Conservation (phyloP, 2,797 vertebrate species). For the Poecile montanus region DNA sequence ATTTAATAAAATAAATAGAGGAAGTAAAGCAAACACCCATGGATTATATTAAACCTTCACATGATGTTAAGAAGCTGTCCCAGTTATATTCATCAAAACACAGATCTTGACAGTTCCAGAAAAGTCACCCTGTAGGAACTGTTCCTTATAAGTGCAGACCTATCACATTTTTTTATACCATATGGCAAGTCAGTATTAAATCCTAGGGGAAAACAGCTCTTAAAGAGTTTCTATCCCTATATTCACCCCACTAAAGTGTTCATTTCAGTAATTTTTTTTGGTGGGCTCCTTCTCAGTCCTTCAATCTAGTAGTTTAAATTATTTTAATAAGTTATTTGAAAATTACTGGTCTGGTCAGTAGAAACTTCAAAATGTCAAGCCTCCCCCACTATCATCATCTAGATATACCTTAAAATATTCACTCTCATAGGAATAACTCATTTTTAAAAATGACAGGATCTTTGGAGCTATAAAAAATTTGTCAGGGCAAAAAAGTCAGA, state of each 20-base stretch:
- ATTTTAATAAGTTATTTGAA: conserved; percentile 28
- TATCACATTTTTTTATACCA: conserved; percentile 44
- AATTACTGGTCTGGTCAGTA: background rate
- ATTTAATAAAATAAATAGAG: conserved; percentile 12
- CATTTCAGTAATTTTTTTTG: conserved; percentile 45
- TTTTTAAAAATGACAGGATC: conserved; percentile 6
- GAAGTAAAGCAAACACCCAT: conserved; percentile 31
- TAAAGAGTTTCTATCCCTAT: conserved; percentile 5
- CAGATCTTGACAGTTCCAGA: conserved; percentile 26
- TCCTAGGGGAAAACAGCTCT: background rate
- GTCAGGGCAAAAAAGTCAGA: background rate
- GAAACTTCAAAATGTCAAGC: conserved; percentile 50
- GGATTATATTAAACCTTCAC: conserved; percentile 44
- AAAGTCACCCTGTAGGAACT: conserved; percentile 7
- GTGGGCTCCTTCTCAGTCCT: conserved; percentile 21
- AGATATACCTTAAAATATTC: conserved; percentile 5
- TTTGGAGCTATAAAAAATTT: conserved; percentile 29
- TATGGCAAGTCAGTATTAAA: conserved; percentile 50
- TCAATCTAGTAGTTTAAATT: conserved; percentile 34
- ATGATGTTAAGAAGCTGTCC: conserved; percentile 50
- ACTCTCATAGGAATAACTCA: background rate
- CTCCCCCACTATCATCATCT: background rate
- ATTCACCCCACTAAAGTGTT: conserved; percentile 47
- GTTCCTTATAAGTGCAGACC: conserved; percentile 33
- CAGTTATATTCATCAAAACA: conserved; percentile 66